Evolutionary conservation across 2,113 vertebrate species (phyloP), one percentile per base, ranked within the genome.

Genomic region (Pelusios castaneus): DNA sequence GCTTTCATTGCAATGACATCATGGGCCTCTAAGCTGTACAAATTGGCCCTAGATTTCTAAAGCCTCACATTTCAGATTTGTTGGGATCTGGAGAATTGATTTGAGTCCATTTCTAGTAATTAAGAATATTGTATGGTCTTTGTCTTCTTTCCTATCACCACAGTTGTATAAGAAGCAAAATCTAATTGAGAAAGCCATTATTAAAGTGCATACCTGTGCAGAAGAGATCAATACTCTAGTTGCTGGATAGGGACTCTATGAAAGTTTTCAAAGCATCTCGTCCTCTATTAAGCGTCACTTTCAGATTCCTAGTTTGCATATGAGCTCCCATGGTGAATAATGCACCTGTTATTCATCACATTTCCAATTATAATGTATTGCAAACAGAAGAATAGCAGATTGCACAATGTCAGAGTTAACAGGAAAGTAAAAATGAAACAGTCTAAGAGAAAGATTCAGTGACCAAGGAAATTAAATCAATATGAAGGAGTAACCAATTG

Each of bases 321-420:
- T 70, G 58, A 90, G 45, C 34, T 87, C 49, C 41, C 16, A 54
- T 31, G 24, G 29, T 89, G 76, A 90, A 93, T 81, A 60, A 87
- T 52, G 3, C 3, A 43, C 25, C 81, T 93, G 10, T 86, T 88
- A 89, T 90, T 92, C 56, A 90, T 13, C 45, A 67, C 27, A 58
- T 94, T 96, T 92, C 43, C 56, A 93, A 78, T 89, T 85, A 85
- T 13, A 90, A 88, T 75, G 4, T 17, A 77, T 0, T 92, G 49
- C 89, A 94, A 92, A 89, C 3, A 88, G 90, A 91, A 87, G 55
- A 91, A 41, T 8, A 70, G 43, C 47, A 90, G 54, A 90, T 88
- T 91, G 6, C 10, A 49, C 16, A 82, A 47, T 45, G 13, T 90
- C 47, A 2, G 29, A 80, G 2, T 76, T 89, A 95, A 90, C 76